These are phyloP conservation scores for Sceloporus undulatus DNA, from an alignment of 2,113 vertebrate genomes.

Conservation along the genomic window DNA sequence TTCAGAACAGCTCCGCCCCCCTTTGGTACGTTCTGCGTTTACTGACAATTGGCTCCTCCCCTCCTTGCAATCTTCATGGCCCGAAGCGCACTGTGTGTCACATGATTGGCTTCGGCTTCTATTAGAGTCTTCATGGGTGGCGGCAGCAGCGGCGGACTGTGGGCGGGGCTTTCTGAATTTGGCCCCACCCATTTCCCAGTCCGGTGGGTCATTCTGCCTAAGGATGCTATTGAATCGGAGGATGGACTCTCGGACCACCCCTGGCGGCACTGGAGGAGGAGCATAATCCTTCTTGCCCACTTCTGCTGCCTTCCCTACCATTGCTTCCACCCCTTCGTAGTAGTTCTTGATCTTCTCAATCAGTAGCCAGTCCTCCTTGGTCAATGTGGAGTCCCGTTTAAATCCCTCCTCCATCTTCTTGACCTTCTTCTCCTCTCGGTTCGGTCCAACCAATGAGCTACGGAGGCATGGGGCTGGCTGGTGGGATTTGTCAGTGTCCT, in stretches of 20 bases:
- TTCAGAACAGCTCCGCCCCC: background rate
- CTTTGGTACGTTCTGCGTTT: background rate
- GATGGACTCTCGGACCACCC: slow-evolving; percentile 79
- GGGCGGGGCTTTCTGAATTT: background rate
- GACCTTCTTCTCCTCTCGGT: background rate
- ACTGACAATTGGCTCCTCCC: background rate
- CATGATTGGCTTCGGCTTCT: slow-evolving; percentile 18
- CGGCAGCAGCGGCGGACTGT: fast-evolving
- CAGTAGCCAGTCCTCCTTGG: slow-evolving; percentile 76
- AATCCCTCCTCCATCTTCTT: background rate
- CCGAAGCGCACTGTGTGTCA: background rate
- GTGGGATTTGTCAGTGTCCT: fast-evolving
- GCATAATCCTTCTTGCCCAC: slow-evolving; percentile 69
- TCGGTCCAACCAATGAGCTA: background rate
- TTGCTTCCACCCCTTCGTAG: slow-evolving; percentile 78
- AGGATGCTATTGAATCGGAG: slow-evolving; percentile 71
- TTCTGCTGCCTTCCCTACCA: background rate
- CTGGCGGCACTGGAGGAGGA: slow-evolving; percentile 77
- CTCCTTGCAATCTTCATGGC: slow-evolving; percentile 36
- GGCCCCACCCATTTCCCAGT: slow-evolving; percentile 50
- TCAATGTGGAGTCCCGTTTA: slow-evolving; percentile 42
- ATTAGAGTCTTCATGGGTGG: background rate
- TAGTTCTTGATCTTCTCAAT: slow-evolving; percentile 86
- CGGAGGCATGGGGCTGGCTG: background rate
- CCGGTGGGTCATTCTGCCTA: slow-evolving; percentile 52